Evolutionary conservation across 2,113 vertebrate genomes (phyloP), one percentile per base, ranked within the genome.

Genomic region (Anolis carolinensis): DNA sequence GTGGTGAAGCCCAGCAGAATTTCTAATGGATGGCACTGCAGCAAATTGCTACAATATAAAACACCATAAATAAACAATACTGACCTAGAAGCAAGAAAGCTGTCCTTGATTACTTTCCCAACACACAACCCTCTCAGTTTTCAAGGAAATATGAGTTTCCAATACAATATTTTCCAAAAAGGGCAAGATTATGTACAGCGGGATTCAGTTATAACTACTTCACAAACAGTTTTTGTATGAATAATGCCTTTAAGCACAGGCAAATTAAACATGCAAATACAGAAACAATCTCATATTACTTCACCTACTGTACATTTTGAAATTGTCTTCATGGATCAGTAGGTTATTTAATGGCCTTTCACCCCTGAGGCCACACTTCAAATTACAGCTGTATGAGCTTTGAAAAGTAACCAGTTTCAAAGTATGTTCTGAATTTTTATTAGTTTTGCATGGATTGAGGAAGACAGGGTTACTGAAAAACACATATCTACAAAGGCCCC

Each of bases 301-400:
- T 94, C 90, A 89, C 84, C 70, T 89, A 86, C 73, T 87, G 50
- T 90, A 94, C 30, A 83, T 91, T 93, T 91, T 92, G 32, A 94
- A 91, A 91, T 92, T 90, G 34, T 92, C 88, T 95, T 93, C 88
- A 91, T 88, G 89, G 90, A 93, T 95, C 92, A 90, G 86, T 92
- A 91, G 76, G 68, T 88, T 93, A 89, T 90, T 93, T 94, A 94
- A 93, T 93, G 87, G 78, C 79, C 90, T 94, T 93, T 94, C 88
- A 94, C 65, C 81, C 88, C 74, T 71, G 81, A 95, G 87, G 90
- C 84, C 78, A 86, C 74, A 86, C 65, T 93, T 91, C 82, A 94
- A 95, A 93, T 94, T 92, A 93, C 90, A 93, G 87, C 52, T 90
- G 59, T 84, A n/a, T 85, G 84, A 90, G 52, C 30, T 92, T 87